Conservation (phyloP, 2,113 vertebrate genomes). For the Regulus satrapa region DNA sequence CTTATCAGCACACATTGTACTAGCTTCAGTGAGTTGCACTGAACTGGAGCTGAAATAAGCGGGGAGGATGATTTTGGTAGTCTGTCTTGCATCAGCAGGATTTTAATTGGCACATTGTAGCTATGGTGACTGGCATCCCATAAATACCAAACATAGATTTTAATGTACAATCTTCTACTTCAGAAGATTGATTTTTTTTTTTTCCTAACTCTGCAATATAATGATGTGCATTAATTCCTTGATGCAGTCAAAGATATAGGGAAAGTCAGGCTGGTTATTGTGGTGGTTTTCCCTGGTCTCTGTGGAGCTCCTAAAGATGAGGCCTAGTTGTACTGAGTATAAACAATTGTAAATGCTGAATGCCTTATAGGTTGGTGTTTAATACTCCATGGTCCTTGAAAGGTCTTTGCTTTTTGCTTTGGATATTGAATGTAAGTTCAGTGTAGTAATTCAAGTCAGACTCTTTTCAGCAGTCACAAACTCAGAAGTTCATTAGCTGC, state of each 20-base stretch:
- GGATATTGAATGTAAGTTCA: background rate
- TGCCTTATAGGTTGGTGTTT: background rate
- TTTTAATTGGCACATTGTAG: constrained; percentile 61
- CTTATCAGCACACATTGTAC: background rate
- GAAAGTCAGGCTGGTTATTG: background rate
- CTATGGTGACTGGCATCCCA: constrained; percentile 51
- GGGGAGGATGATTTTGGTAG: constrained; percentile 21
- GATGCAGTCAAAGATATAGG: background rate
- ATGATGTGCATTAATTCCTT: constrained; percentile 49
- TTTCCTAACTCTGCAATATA: background rate
- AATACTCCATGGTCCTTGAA: background rate
- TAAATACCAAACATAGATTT: constrained; percentile 63
- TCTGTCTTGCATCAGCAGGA: constrained; percentile 57
- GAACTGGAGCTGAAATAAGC: constrained; percentile 20
- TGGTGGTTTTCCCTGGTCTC: background rate
- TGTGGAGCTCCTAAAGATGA: constrained; percentile 6
- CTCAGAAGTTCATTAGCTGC: background rate
- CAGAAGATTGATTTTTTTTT: constrained; percentile 39
- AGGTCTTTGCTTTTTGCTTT: background rate
- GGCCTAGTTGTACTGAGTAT: background rate
- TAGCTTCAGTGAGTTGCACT: constrained; percentile 6
- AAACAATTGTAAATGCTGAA: background rate
- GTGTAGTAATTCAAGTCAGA: background rate
- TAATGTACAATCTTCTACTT: constrained; percentile 40
- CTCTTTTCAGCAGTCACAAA: background rate